Evolutionary conservation across 35 echinoderm and acorn worm genomes (phyloP), one percentile per base, ranked within the genome.

Genomic region (Apostichopus japonicus): DNA sequence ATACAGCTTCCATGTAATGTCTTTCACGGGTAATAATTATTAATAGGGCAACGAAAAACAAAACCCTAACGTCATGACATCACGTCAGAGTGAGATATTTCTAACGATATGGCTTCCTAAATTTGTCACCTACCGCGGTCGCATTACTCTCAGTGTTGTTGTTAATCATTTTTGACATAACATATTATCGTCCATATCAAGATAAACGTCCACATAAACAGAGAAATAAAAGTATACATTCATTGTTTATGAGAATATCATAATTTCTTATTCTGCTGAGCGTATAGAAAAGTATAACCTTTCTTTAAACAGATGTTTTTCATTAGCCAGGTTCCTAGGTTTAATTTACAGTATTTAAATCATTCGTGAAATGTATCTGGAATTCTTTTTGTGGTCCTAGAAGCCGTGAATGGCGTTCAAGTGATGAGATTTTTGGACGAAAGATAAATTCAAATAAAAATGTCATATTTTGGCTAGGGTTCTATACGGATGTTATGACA

Each of bases 181-280:
- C 62, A 65, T 65, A 65, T 65, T 44, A 44, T 44, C 33, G 33
- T 44, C 33, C 33, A 61, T 61, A 61, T 61, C 4, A 10, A 61
- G 57, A 75, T 75, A 19, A 75, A 75, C 71, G 22, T 19, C 71
- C 17, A 75, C 16, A n/a, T 75, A n/a, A 19, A n/a, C 71, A 75
- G 7, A 75, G 7, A 44, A 44, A 19, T 67, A 75, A 75, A 75
- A 21, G 16, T 14, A 19, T 75, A 75, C 4, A 19, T 75, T n/a
- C 71, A 21, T 75, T 75, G 22, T 75, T 75, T 75, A 75, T 75
- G 16, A 19, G 5, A 21, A 21, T 23, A 75, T 75, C 71, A n/a
- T 75, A 75, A 19, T 75, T 75, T 75, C 15, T 75, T 75, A 75
- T 75, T 75, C 71, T 75, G 71, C 71, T 21, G 22, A 75, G n/a